A percentile compares a stretch with the other conserved stretches of the same genome.
Evolutionary conservation across 1,140 invertebrate genomes (phyloP).

Genomic region (Brachystomella parvula): DNA sequence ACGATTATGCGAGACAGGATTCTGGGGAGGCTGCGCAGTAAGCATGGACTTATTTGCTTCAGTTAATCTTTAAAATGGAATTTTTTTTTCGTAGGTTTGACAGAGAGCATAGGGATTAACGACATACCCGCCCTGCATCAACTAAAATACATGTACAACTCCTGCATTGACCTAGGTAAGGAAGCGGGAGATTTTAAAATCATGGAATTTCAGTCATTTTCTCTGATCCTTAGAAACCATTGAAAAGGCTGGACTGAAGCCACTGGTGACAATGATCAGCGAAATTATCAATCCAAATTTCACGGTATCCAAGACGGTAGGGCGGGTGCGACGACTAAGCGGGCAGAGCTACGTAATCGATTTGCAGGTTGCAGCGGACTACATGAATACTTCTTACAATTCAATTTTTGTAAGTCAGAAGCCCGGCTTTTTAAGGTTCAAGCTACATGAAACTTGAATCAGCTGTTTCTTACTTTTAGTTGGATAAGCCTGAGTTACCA

Average conservation of each 20-base stretch:
- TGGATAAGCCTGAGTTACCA: slow-evolving; percentile 33
- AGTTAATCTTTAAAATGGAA: neutral
- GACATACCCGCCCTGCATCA: slow-evolving; percentile 34
- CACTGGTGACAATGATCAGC: slow-evolving; percentile 21
- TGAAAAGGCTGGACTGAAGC: slow-evolving; percentile 24
- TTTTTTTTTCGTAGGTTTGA: slow-evolving; percentile 16
- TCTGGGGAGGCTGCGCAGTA: slow-evolving; percentile 28
- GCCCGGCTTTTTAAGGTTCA: neutral
- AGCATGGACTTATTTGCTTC: neutral
- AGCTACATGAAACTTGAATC: neutral
- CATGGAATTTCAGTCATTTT: neutral
- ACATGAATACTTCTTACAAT: slow-evolving; percentile 26
- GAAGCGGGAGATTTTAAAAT: neutral
- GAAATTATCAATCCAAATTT: slow-evolving; percentile 19
- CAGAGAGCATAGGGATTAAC: slow-evolving; percentile 24
- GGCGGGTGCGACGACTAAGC: slow-evolving; percentile 25
- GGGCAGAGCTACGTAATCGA: slow-evolving; percentile 34
- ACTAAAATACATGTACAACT: slow-evolving; percentile 32
- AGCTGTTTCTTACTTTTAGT: slow-evolving; percentile 12
- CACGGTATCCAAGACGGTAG: slow-evolving; percentile 22
- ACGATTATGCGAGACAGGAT: slow-evolving; percentile 36
- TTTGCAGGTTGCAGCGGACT: slow-evolving; percentile 23
- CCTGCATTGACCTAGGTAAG: slow-evolving; percentile 33
- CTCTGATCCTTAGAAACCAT: slow-evolving; percentile 16
- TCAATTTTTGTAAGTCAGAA: slow-evolving; percentile 28